phyloP scores from a whole-genome alignment of 2,113 vertebrate genomes.

The Vireo altiloquus region DNA sequence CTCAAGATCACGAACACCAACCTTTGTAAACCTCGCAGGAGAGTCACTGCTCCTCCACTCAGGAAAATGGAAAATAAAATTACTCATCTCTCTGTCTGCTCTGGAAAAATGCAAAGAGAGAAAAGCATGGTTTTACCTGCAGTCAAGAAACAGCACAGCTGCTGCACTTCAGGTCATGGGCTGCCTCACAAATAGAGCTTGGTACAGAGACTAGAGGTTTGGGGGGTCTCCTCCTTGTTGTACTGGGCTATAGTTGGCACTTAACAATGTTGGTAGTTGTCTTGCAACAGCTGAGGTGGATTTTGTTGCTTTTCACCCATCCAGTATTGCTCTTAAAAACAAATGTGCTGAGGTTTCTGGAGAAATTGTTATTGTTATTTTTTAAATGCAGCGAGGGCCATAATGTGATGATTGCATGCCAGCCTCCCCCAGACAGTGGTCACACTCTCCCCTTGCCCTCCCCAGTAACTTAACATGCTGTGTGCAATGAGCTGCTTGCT shows the following conservation, averaged over 20 bases:
- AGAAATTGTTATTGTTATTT: not conserved
- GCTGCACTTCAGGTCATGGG: not conserved
- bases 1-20: not conserved
- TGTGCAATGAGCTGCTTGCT: not conserved
- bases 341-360: not conserved
- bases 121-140: not conserved
- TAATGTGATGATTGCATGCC: not conserved
- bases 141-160: not conserved
- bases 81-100: not conserved
- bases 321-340: not conserved
- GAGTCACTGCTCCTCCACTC: not conserved
- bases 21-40: not conserved
- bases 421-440: not conserved
- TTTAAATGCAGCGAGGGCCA: not conserved
- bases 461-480: not conserved
- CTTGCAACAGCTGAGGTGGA: not conserved
- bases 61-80: not conserved
- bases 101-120: not conserved
- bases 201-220: not conserved
- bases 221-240: not conserved
- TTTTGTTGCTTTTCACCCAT: not conserved
- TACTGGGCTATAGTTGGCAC: not conserved
- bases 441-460: not conserved
- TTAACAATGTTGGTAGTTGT: not conserved
- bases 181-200: not conserved